Evolutionary conservation across 2,888 invertebrate genomes (phyloP), one percentile per base, ranked within the genome.

Genomic region (Leptinotarsa rubiginosa): DNA sequence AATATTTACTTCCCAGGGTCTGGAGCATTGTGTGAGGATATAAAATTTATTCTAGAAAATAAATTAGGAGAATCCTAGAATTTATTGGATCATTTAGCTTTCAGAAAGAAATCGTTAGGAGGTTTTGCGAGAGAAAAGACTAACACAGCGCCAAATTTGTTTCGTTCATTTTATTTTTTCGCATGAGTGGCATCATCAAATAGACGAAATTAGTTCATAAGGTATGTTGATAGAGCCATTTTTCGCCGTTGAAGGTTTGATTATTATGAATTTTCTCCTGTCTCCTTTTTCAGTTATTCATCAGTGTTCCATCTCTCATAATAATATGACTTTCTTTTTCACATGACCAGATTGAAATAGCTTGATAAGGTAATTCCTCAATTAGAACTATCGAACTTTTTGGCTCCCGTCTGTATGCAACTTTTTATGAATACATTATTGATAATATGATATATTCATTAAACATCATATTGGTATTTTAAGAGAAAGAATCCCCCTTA

Each of bases 1-100:
- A 83, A 81, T 80, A 81, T 83, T 83, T 81, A 81, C 81, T 80
- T 77, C 75, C 66, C 71, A 47, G 70, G 71, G 52, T 70, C 73
- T 68, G 75, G 75, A 62, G 73, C 78, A 78, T 76, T 78, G 77
- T 77, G 74, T 70, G 75, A 72, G 77, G 75, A 68, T 72, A 76
- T 76, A 79, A 79, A 79, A 72, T 75, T 77, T 74, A 73, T 75
- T 77, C 73, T 69, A 69, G 75, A 71, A 77, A 77, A 75, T 79
- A 76, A 76, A 77, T 79, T 76, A 77, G 75, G 75, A 77, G 75
- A 77, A 79, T 77, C 66, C 75, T 69, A 70, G 73, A 68, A 79
- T 79, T 77, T 79, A 77, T 79, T 75, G 70, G 75, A 69, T 75
- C 77, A 77, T 77, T 77, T 79, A 75, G 74, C 69, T 72, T 69